These are phyloP conservation scores for Mesocentrotus franciscanus DNA, from an alignment of 53 echinoderm and acorn worm species.

Conservation along the genomic window DNA sequence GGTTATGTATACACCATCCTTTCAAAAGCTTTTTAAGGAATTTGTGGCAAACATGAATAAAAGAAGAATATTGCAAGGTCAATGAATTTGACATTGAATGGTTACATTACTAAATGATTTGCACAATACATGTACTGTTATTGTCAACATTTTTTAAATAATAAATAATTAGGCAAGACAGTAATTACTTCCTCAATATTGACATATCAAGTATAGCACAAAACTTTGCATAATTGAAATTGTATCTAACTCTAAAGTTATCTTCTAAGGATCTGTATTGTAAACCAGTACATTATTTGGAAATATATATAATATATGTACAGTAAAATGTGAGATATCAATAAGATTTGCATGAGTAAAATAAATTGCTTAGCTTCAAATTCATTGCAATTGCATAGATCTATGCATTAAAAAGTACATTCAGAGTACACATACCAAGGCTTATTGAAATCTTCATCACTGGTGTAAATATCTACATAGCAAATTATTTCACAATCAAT, in stretches of 20 bases:
- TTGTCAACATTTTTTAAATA: background rate
- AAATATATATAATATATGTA: too few relatives aligned
- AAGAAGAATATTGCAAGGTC: background rate
- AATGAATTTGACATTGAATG: background rate
- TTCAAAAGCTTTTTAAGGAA: background rate
- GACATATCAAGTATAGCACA: background rate
- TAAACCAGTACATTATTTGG: background rate
- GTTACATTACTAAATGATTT: background rate
- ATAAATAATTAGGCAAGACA: background rate
- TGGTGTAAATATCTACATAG: background rate
- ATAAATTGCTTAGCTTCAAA: background rate
- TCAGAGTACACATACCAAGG: background rate
- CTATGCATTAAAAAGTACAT: background rate
- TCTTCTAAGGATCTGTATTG: background rate
- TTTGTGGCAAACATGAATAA: background rate
- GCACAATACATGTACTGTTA: background rate
- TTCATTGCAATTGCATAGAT: background rate
- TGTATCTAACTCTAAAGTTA: background rate
- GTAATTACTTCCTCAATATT: background rate
- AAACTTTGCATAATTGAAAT: too few relatives aligned
- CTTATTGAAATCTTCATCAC: background rate
- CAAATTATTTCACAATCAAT: background rate
- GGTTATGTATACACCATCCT: background rate
- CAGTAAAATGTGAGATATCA: too few relatives aligned
- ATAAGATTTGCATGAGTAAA: too few relatives aligned